Evolutionary conservation across 2,888 invertebrate genomes (phyloP).

Genomic region (Auanema freiburgensis): DNA sequence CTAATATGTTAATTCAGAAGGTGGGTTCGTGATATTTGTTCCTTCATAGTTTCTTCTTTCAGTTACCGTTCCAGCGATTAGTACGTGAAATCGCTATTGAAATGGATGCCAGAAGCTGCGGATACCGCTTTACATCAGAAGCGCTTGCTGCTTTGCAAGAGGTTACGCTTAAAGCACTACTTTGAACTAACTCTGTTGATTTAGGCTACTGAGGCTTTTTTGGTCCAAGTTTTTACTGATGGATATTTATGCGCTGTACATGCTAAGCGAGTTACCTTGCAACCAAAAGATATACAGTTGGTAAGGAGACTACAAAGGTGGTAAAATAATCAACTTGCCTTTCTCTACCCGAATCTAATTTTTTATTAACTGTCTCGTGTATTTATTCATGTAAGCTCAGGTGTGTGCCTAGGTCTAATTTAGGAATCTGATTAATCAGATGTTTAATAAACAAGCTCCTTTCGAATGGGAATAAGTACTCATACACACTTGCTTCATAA

Average conservation of each 20-base stretch:
- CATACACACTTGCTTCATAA: too few relatives aligned
- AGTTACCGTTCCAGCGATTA: conserved; percentile 33
- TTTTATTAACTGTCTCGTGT: not conserved
- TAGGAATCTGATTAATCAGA: too few relatives aligned
- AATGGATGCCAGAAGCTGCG: not conserved
- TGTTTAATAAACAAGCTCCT: too few relatives aligned
- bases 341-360: not conserved
- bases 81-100: conserved; percentile 26
- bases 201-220: conserved; percentile 32
- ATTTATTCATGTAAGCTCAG: not conserved
- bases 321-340: conserved; percentile 5
- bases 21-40: conserved; percentile 6
- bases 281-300: conserved; percentile 29
- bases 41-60: conserved; percentile 1
- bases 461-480: too few relatives aligned
- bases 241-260: conserved; percentile 23
- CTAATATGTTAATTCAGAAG: conserved; percentile 30
- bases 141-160: conserved; percentile 32
- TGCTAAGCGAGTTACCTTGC: conserved; percentile 37
- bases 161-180: conserved; percentile 2
- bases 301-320: conserved; percentile 27
- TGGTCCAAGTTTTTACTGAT: conserved; percentile 33
- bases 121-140: conserved; percentile 25
- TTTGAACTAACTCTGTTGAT: not conserved
- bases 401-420: not conserved